Base-by-base conservation (phyloP, 2,888 invertebrate genomes). In the Drosophila putrida region DNA sequence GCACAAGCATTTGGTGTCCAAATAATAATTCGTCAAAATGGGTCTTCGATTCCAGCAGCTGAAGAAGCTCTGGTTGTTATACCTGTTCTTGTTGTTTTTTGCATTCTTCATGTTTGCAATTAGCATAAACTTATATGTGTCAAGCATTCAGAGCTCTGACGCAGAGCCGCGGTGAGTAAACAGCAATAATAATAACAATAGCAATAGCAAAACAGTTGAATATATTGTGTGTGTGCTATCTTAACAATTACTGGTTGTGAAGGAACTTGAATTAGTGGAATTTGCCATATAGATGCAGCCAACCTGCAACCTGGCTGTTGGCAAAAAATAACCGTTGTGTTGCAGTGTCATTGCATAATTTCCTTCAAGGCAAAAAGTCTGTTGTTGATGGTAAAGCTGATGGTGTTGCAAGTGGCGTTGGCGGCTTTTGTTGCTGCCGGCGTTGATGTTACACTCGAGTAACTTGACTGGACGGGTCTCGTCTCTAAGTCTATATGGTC, bases 101-200 rank as follows among this genome's bases (percentile, higher is more conserved):
- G 91, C 92, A 60, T 93, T 93, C 80, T 92, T 92, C 61, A 92
- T 92, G 92, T 92, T 92, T 67, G 92, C 92, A 44, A 80, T 92
- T 64, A 92, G 92, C 81, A 92, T 92, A 63, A 92, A 92, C 76
- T 80, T 92, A 61, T 92, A 92, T 82, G 78, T 92, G 68, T 84
- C 91, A 74, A 92, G 91, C 76, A 77, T 92, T 54, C 90, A 91
- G 53, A 75, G 46, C 65, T 41, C 72, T 25, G 89, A 81, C 27
- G 51, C 70, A 60, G 77, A 75, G 35, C 71, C 70, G 43, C 86
- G 84, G 85, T 86, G 50, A 89, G 85, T 89, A 73, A 71, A 39
- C 51, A 53, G 27, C 46, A 27, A 10, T n/a, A 35, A 33, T 31
- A 54, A 46, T n/a, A 53, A 20, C 58, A 51, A 15, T 36, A 20